Percentiles rank a stretch among this genome's conserved stretches.
Conservation (phyloP, 1,140 invertebrate genomes). For the Physella acuta region DNA sequence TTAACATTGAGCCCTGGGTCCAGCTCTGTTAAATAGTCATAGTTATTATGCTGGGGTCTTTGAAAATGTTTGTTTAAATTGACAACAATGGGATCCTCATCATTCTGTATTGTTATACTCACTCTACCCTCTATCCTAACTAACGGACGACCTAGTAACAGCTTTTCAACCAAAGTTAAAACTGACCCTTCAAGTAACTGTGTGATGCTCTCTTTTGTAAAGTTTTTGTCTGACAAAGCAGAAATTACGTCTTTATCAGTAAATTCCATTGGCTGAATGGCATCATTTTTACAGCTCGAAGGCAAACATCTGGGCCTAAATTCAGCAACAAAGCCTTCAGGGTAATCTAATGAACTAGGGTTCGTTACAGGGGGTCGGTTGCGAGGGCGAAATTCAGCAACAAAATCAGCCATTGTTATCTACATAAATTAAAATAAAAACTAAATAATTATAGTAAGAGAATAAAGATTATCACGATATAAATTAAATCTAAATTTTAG, state of each 20-base stretch:
- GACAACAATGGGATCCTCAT: conserved; percentile 6
- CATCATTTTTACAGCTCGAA: not conserved
- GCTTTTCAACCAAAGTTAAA: conserved; percentile 2
- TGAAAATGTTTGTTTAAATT: not conserved
- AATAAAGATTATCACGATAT: not conserved
- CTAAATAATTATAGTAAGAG: not conserved
- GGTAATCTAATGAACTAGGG: not conserved
- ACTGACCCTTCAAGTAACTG: not conserved
- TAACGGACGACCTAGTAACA: not conserved
- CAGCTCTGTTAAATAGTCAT: not conserved
- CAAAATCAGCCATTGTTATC: not conserved
- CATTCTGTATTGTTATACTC: not conserved
- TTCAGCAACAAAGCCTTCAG: not conserved
- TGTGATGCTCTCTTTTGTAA: not conserved
- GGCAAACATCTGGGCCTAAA: not conserved
- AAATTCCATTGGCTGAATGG: not conserved
- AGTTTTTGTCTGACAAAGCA: not conserved
- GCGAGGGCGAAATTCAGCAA: not conserved
- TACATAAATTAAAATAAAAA: not conserved
- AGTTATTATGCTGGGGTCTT: not conserved
- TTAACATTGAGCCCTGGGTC: conserved; percentile 1
- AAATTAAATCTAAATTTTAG: not conserved
- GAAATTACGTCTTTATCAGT: not conserved
- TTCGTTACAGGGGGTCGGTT: not conserved
- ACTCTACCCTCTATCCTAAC: not conserved